phyloP scores from a whole-genome alignment of 2,113 vertebrate species.

The Bujurquina vittata region DNA sequence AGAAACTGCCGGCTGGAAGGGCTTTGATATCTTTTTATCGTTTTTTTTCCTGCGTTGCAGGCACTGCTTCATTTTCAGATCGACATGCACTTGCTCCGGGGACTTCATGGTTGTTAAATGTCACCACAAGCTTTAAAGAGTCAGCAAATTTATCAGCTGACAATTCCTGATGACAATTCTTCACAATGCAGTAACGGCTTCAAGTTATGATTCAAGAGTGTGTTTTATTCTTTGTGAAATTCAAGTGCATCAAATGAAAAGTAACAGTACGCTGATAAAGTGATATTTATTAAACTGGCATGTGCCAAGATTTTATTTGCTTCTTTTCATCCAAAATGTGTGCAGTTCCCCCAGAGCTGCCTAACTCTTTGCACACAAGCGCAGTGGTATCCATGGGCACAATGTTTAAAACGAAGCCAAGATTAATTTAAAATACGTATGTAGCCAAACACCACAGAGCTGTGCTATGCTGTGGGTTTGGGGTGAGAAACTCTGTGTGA shows the following conservation, averaged over 20 bases:
- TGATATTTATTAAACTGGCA: not conserved
- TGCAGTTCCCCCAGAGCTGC: not conserved
- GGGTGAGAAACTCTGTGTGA: slow-evolving; percentile 23
- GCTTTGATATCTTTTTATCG: not conserved
- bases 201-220: too few relatives aligned
- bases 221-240: not conserved
- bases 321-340: not conserved
- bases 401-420: not conserved
- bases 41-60: not conserved
- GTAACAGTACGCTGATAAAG: not conserved
- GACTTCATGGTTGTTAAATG: not conserved
- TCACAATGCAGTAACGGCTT: accelerated
- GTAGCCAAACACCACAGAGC: slow-evolving; percentile 23
- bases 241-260: not conserved
- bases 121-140: not conserved
- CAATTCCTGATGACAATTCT: not conserved
- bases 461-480: slow-evolving; percentile 24
- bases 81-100: not conserved
- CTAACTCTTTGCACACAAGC: not conserved
- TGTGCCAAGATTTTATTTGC: not conserved
- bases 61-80: not conserved
- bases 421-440: slow-evolving; percentile 8
- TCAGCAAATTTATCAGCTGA: not conserved
- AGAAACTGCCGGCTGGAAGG: not conserved
- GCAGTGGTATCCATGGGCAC: not conserved